Evolutionary conservation across 2,888 invertebrate genomes (phyloP).

Genomic region (Julus scanicus): DNA sequence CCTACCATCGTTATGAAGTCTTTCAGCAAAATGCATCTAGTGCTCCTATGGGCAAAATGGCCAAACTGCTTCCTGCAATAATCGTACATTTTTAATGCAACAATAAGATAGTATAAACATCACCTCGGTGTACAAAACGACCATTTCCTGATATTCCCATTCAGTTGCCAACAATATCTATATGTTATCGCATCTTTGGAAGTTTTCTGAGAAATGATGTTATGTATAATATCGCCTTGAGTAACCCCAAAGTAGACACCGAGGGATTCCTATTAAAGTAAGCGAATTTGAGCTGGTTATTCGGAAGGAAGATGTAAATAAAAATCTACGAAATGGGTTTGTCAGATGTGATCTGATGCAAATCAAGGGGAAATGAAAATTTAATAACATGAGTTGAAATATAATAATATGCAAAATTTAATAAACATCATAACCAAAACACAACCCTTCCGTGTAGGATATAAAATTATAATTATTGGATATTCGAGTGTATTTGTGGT

Average conservation of each 20-base stretch:
- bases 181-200: conserved; percentile 2
- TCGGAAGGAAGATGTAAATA: too few species aligned
- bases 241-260: background rate
- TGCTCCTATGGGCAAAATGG: background rate
- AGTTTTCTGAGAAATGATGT: background rate
- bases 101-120: background rate
- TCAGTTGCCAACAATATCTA: background rate
- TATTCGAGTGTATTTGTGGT: too few species aligned
- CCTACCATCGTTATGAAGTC: background rate
- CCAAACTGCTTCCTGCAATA: background rate
- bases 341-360: too few species aligned
- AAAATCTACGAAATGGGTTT: too few species aligned
- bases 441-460: too few species aligned
- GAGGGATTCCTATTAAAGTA: background rate
- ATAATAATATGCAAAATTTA: too few species aligned
- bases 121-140: conserved; percentile 1
- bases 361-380: background rate
- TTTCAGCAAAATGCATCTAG: background rate
- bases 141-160: background rate
- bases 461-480: too few species aligned
- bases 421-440: too few species aligned
- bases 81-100: conserved; percentile 2
- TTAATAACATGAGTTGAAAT: too few species aligned
- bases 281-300: too few species aligned
- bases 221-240: background rate